Base-by-base conservation (phyloP, 2,888 invertebrate species). In the Yponomeuta plumbellus region DNA sequence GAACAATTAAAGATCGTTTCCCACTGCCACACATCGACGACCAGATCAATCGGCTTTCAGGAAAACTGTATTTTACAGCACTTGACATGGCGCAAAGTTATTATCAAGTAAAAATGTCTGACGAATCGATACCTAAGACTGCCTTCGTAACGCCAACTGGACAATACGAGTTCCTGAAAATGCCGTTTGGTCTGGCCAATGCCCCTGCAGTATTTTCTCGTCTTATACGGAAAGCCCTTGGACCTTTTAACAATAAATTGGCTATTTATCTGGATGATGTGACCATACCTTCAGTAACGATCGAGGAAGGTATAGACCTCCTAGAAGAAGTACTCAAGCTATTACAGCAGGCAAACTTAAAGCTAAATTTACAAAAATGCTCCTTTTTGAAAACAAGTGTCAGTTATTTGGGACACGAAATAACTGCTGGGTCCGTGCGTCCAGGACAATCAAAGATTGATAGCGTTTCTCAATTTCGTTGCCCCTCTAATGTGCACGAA, bases 151-250 rank as follows among this genome's bases (percentile, higher is more conserved):
- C 67, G 17, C 68, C 64, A 1, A 10, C 66, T 2, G 70, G 66
- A 0, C 68, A 67, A 13, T 68, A 61, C 23, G 68, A 70, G 23
- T 70, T 66, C 22, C 20, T 64, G 11, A 68, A 66, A 61, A 67
- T 70, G 67, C 70, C 70, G 8, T 68, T 70, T 58, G 63, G 66
- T 40, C 52, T 69, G 8, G 58, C 67, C 2, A 70, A 67, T 52
- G 69, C 69, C 0, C 69, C 68, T 11, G 64, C 68, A 21, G 69
- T 69, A 10, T 71, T 70, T 57, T 66, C 62, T 0, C n/a, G 67
- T 21, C 23, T 61, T 5, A 67, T 67, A n/a, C 11, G 40, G 1
- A 0, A 22, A 21, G 22, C 23, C 10, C 23, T 67, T 8, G 11
- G 40, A n/a, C 11, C 2, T 10, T 17, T 66, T 6, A 65, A n/a